Base-by-base conservation (phyloP, 1,140 invertebrate genomes). In the Cephus cinctus region DNA sequence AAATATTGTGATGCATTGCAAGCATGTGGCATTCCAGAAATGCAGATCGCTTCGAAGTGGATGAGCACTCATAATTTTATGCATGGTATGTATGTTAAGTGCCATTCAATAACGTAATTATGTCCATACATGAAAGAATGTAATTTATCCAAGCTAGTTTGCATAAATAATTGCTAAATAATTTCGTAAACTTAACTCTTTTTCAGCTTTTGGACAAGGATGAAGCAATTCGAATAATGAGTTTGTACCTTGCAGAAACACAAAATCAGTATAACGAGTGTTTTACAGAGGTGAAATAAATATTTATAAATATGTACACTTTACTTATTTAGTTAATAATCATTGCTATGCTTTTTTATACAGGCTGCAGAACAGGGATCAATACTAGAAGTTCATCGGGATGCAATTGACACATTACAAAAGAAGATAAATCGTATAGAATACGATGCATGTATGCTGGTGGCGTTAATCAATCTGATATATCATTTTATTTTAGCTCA, bases 261-360 rank as follows among this genome's bases (percentile, higher is more conserved):
- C 65, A 72, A 44, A 54, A 52, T 20, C 73, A 75, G 31, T 75
- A 74, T 43, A 67, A 55, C 45, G 63, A 74, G 39, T 75, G 73
- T 51, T 75, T 65, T 34, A 51, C 61, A n/a, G 66, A 75, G 65
- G 71, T 73, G 44, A 54, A 53, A 43, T 32, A 22, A n/a, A 40
- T 23, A 49, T 27, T 14, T 39, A 6, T 21, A 14, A 40, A 44
- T 39, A 9, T 25, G 18, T n/a, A 40, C 34, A 48, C 9, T 38
- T 23, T 25, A 30, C 16, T 19, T 3, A 15, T 54, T 18, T 46
- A 35, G 46, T 36, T 44, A 39, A 20, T 35, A n/a, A n/a, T n/a
- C n/a, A n/a, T 43, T 25, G 20, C 36, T 34, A 41, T 23, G 19
- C 20, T 9, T 18, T 47, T 31, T 50, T 58, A 43, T 50, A 34